Conservation (phyloP, 1,140 invertebrate species). For the Leptestheria dahalacensis region DNA sequence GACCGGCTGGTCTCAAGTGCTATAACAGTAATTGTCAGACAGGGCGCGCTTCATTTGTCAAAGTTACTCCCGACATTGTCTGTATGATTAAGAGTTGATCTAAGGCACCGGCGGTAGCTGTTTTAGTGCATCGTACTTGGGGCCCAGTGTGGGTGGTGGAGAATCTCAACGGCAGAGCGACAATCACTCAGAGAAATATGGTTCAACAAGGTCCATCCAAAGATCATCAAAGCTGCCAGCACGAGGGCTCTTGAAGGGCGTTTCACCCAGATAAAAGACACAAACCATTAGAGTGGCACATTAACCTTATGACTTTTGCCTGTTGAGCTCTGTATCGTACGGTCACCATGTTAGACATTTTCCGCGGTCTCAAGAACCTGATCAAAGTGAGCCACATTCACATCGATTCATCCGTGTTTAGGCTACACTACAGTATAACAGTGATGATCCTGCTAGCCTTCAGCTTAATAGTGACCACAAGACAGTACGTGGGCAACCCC, state of each 20-base stretch:
- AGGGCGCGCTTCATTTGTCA: not conserved
- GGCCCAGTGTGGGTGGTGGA: no score
- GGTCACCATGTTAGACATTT: slow-evolving; percentile 76
- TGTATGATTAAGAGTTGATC: not conserved
- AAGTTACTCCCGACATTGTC: not conserved
- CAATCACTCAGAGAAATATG: not conserved
- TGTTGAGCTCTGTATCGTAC: not conserved
- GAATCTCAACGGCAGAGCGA: not conserved
- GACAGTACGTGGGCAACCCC: slow-evolving; percentile 37
- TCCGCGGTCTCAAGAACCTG: slow-evolving; percentile 79
- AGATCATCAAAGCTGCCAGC: not conserved
- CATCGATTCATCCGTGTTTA: slow-evolving; percentile 55
- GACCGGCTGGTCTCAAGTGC: no score
- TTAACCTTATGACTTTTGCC: not conserved
- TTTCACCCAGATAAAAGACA: not conserved
- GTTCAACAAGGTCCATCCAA: not conserved
- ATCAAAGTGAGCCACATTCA: slow-evolving; percentile 82
- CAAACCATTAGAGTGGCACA: not conserved
- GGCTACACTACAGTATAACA: slow-evolving; percentile 29
- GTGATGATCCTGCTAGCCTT: slow-evolving; percentile 27
- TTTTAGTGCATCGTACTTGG: not conserved
- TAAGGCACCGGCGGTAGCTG: not conserved
- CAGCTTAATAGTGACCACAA: slow-evolving; percentile 29
- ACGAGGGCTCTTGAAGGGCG: not conserved
- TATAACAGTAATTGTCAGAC: no score